Conservation (phyloP, 2,797 vertebrate genomes). For the Phalloptychus januarius region DNA sequence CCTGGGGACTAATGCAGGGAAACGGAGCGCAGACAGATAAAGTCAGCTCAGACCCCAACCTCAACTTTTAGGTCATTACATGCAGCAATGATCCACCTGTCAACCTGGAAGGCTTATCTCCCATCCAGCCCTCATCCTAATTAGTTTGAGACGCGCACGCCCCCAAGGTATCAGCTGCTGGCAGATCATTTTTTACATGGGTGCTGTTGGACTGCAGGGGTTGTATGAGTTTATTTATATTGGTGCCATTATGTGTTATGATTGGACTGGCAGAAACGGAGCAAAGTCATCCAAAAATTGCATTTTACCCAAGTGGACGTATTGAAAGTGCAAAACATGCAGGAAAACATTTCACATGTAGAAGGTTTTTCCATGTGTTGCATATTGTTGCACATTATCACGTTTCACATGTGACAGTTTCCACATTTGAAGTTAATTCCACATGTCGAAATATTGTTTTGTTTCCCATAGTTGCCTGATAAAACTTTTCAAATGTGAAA, state of each 20-base stretch:
- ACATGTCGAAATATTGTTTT: neutral
- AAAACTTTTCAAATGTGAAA: neutral
- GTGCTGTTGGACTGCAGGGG: slow-evolving; percentile 13
- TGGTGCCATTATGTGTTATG: neutral
- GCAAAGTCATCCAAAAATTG: neutral
- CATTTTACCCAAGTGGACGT: neutral
- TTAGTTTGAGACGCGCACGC: slow-evolving; percentile 46
- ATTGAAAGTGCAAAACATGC: neutral
- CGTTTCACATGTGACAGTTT: neutral
- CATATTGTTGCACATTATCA: neutral
- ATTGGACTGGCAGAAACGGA: neutral
- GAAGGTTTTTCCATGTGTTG: neutral
- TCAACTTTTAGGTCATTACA: slow-evolving; percentile 31
- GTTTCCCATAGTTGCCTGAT: neutral
- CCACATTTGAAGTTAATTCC: neutral
- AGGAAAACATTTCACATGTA: neutral
- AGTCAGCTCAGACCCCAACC: neutral
- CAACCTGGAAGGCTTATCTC: slow-evolving; percentile 46
- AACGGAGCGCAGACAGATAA: slow-evolving; percentile 2
- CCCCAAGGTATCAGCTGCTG: slow-evolving; percentile 21
- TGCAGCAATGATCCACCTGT: slow-evolving; percentile 36
- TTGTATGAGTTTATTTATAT: neutral
- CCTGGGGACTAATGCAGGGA: slow-evolving; percentile 16
- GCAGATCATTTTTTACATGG: slow-evolving; percentile 14
- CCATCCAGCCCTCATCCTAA: slow-evolving; percentile 42